Evolutionary conservation across 2,797 vertebrate species (phyloP).

Genomic region (Sebastes dallii): DNA sequence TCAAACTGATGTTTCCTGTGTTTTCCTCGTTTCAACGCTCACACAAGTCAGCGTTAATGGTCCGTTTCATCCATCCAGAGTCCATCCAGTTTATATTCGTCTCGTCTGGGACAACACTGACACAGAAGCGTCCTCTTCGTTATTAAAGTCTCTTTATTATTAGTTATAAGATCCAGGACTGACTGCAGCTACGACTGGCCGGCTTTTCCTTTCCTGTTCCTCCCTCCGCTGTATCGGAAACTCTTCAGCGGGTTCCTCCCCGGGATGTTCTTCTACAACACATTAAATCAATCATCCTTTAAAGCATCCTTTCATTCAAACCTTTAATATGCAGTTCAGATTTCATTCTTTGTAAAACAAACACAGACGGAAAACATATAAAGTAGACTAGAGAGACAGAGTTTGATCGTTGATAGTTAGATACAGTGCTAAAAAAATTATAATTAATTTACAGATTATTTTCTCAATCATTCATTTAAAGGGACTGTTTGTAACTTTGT

Average conservation of each 20-base stretch:
- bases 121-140: not conserved
- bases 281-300: not conserved
- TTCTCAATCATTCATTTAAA: not conserved
- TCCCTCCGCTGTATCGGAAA: constrained; percentile 80
- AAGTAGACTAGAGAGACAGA: not conserved
- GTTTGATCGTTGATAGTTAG: not conserved
- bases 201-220: constrained; percentile 13
- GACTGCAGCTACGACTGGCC: constrained; percentile 58
- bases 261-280: constrained; percentile 65
- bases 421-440: not conserved
- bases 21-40: not conserved
- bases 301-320: not conserved
- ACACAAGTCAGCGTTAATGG: not conserved
- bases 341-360: not conserved
- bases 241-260: constrained; percentile 87
- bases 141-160: not conserved
- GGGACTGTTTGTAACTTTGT: too few relatives aligned
- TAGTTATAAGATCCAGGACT: not conserved
- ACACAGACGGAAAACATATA: not conserved
- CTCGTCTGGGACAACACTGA: not conserved
- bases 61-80: not conserved
- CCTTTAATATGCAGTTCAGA: not conserved
- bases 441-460: not conserved
- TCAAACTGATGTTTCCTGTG: not conserved
- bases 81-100: not conserved